Percentiles rank a stretch among this genome's conserved stretches.
phyloP scores from a whole-genome alignment of 2,888 invertebrate species.

The Andrena bucephala region DNA sequence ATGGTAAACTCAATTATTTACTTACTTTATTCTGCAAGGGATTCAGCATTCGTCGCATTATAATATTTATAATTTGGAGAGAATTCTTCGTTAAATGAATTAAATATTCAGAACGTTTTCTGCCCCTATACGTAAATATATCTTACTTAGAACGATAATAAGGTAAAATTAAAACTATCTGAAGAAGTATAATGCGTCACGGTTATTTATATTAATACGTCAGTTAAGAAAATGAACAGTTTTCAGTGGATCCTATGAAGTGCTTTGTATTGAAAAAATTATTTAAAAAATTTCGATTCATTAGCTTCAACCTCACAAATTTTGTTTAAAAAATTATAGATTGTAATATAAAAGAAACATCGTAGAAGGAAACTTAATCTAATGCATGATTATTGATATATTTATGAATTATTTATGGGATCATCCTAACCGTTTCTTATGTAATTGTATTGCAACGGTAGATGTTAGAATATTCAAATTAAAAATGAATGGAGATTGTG shows the following conservation, averaged over 20 bases:
- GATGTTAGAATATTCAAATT: background rate
- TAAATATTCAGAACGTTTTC: background rate
- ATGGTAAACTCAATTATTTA: background rate
- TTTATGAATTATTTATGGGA: background rate
- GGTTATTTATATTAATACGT: no score
- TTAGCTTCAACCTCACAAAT: no score
- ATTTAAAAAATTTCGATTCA: no score
- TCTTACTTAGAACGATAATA: no score
- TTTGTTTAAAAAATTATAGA: no score
- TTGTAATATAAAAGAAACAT: no score
- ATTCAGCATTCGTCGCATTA: no score
- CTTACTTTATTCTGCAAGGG: background rate
- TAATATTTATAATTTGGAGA: background rate
- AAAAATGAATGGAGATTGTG: background rate
- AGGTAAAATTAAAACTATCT: no score
- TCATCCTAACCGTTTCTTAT: background rate
- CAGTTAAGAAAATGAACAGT: no score
- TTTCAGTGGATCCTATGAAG: no score
- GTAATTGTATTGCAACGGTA: constrained; percentile 1
- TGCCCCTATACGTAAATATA: background rate
- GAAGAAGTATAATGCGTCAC: no score
- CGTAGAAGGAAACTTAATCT: background rate
- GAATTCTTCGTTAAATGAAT: background rate
- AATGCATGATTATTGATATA: background rate
- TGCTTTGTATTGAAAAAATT: no score